Percentiles rank a stretch among this genome's conserved stretches.
phyloP scores from a whole-genome alignment of 2,888 invertebrate species.

The Microplitis deprimator region DNA sequence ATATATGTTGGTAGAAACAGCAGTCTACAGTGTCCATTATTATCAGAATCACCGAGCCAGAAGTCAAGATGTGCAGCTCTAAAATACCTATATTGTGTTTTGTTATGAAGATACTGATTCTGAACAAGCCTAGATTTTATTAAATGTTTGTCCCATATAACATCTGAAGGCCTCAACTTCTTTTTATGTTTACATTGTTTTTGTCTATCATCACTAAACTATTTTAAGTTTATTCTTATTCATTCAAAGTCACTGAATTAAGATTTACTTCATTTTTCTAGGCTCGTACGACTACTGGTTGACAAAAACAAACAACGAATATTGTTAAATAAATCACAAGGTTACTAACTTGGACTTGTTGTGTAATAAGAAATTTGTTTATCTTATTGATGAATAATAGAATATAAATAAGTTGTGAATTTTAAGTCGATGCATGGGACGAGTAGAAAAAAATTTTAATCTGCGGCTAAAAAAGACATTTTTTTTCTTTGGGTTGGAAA shows the following conservation, averaged over 20 bases:
- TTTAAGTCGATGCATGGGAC: too few species aligned
- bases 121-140: too few species aligned
- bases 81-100: conserved; percentile 3
- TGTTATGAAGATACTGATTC: conserved; percentile 12
- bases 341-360: too few species aligned
- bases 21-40: conserved; percentile 49
- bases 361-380: too few species aligned
- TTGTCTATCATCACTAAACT: conserved; percentile 20
- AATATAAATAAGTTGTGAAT: too few species aligned
- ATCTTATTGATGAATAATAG: too few species aligned
- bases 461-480: too few species aligned
- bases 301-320: too few species aligned
- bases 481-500: too few species aligned
- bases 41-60: conserved; percentile 29
- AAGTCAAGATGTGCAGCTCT: not conserved
- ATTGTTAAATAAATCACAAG: too few species aligned
- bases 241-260: conserved; percentile 14
- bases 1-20: conserved; percentile 25
- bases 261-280: conserved; percentile 16
- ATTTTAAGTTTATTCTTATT: not conserved
- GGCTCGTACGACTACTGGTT: not conserved
- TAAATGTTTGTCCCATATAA: conserved; percentile 20
- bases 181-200: conserved; percentile 9
- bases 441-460: too few species aligned
- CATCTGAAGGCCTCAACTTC: conserved; percentile 9